These are phyloP conservation scores for Anas acuta DNA, from an alignment of 2,797 vertebrate species.

Conservation along the genomic window DNA sequence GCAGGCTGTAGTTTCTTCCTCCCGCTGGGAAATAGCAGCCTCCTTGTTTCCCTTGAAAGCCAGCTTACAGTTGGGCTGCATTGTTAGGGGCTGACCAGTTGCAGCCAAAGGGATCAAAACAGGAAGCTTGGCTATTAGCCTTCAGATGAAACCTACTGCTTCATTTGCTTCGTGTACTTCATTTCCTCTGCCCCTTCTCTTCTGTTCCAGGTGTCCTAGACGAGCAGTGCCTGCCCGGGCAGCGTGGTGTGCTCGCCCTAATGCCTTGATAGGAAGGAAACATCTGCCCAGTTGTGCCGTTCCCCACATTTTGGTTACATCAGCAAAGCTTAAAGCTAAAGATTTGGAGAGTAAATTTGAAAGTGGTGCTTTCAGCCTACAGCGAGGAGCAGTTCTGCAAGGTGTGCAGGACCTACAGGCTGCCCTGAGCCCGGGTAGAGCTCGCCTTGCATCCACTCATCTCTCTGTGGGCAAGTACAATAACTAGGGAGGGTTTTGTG, in stretches of 20 bases:
- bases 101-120: neutral
- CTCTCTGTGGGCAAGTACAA: neutral
- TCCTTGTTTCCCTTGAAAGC: neutral
- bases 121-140: neutral
- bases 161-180: neutral
- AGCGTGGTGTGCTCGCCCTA: neutral
- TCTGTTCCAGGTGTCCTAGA: neutral
- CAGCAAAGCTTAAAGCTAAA: neutral
- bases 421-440: neutral
- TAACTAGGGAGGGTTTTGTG: neutral
- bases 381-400: neutral
- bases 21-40: neutral
- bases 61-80: neutral
- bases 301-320: neutral
- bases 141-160: neutral
- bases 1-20: neutral
- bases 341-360: neutral
- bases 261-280: neutral
- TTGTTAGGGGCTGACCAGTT: neutral
- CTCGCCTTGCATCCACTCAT: no score
- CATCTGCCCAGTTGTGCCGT: neutral
- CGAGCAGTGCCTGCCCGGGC: neutral
- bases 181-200: neutral
- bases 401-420: neutral
- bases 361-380: neutral